Evolutionary conservation across 2,888 invertebrate species (phyloP).

Genomic region (Lochmaea capreae): DNA sequence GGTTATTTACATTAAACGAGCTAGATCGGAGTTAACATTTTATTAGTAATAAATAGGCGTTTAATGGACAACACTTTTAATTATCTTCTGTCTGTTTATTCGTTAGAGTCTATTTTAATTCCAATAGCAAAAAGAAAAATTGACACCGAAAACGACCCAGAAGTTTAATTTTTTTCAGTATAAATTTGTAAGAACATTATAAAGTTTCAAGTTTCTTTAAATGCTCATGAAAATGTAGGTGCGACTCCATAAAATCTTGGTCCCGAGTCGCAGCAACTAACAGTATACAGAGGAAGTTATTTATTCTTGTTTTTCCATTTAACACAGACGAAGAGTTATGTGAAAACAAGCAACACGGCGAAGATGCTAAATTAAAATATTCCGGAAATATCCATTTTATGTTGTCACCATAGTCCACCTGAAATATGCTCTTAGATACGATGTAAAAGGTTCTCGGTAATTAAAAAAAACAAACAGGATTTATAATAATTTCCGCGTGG

Average conservation of each 20-base stretch:
- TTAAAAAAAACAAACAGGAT: not conserved
- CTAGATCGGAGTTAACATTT: not conserved
- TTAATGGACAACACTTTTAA: not conserved
- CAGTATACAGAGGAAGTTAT: constrained; percentile 29
- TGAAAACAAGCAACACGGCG: constrained; percentile 30
- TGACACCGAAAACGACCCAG: too few relatives aligned
- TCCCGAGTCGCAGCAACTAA: not conserved
- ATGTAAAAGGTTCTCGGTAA: too few relatives aligned
- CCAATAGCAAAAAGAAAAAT: too few relatives aligned
- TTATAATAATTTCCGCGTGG: constrained; percentile 1
- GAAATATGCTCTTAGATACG: not conserved
- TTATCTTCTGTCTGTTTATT: too few relatives aligned
- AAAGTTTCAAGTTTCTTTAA: not conserved
- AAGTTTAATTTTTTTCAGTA: too few relatives aligned
- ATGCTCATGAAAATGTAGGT: not conserved
- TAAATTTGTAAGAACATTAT: too few relatives aligned
- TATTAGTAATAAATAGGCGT: not conserved
- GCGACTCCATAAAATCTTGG: not conserved
- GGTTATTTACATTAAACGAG: not conserved
- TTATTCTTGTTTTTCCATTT: constrained; percentile 38
- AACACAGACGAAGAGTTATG: constrained; percentile 41
- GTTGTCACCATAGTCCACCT: not conserved
- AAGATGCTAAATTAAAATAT: constrained; percentile 28
- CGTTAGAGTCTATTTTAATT: too few relatives aligned
- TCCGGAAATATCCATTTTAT: constrained; percentile 30